Evolutionary conservation across 2,113 vertebrate species (phyloP).

Genomic region (Apodemus sylvaticus): DNA sequence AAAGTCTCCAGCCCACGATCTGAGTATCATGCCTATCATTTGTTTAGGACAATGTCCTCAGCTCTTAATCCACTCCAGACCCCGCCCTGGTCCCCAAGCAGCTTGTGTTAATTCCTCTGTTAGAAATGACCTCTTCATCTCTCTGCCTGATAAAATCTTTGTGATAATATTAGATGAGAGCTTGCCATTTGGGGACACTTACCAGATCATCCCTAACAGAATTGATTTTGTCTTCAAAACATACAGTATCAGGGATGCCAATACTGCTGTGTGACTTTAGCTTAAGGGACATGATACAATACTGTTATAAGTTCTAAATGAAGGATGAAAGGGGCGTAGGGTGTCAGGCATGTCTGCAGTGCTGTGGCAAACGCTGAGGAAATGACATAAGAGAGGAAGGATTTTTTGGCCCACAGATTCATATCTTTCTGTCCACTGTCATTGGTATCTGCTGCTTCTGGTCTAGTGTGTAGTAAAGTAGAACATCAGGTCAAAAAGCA

Average conservation of each 20-base stretch:
- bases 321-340: neutral
- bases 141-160: neutral
- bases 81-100: neutral
- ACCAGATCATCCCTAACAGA: neutral
- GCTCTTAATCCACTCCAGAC: neutral
- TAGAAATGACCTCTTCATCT: neutral
- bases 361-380: neutral
- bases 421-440: neutral
- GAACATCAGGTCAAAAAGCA: neutral
- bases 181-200: neutral
- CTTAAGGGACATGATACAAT: neutral
- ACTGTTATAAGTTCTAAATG: neutral
- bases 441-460: neutral
- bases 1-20: neutral
- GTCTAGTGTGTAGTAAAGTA: neutral
- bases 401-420: neutral
- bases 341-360: neutral
- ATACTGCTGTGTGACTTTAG: neutral
- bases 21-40: neutral
- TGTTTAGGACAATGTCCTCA: neutral
- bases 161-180: neutral
- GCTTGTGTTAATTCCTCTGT: neutral
- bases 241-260: neutral
- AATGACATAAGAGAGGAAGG: neutral
- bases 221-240: constrained; percentile 39